Conservation (phyloP, 2,113 vertebrate genomes). For the Malaclemys terrapin region DNA sequence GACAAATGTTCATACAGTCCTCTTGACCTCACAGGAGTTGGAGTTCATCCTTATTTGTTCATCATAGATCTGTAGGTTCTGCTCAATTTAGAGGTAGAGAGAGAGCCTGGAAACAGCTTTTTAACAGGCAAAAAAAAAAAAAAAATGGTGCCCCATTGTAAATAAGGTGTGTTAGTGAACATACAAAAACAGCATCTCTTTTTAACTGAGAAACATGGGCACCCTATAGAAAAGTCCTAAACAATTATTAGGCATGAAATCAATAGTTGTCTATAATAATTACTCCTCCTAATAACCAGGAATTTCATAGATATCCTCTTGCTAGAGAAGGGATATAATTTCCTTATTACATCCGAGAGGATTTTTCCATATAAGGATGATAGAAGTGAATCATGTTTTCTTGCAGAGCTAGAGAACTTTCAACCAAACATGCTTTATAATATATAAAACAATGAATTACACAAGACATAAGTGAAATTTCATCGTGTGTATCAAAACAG, state of each 20-base stretch:
- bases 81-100: neutral
- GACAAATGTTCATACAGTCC: neutral
- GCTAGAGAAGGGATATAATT: neutral
- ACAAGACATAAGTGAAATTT: neutral
- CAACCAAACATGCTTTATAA: neutral
- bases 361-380: neutral
- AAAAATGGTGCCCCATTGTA: neutral
- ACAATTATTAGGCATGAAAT: neutral
- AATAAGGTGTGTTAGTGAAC: neutral
- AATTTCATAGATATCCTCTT: neutral
- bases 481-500: neutral
- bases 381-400: conserved; percentile 3
- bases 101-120: neutral
- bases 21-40: neutral
- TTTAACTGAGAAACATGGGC: neutral
- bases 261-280: neutral
- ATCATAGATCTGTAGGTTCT: neutral
- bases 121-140: neutral
- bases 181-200: neutral
- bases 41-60: neutral
- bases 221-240: neutral
- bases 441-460: neutral
- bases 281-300: neutral
- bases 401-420: neutral
- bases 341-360: neutral